phyloP scores from a whole-genome alignment of 2,113 vertebrate genomes.

The Anser cygnoides region DNA sequence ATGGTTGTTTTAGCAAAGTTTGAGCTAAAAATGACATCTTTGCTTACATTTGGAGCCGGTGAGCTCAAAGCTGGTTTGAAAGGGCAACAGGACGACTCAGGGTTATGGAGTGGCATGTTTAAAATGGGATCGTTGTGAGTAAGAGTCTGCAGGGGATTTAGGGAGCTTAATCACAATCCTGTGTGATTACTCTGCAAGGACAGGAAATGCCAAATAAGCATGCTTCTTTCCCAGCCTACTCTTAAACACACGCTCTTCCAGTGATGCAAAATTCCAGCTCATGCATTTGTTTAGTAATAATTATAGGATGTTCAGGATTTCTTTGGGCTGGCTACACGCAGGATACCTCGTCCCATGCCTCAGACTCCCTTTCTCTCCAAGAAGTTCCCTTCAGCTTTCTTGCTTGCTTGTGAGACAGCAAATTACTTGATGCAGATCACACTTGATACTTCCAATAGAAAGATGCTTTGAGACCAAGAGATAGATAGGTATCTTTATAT shows the following conservation, averaged over 20 bases:
- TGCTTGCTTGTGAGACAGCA: background rate
- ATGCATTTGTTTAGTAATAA: rapidly evolving
- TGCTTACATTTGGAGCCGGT: background rate
- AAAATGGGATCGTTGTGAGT: conserved; percentile 48
- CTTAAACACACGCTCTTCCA: background rate
- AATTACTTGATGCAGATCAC: background rate
- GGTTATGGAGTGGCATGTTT: background rate
- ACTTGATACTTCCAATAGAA: background rate
- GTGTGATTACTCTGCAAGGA: conserved; percentile 10
- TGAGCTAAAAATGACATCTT: background rate
- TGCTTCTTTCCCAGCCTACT: background rate
- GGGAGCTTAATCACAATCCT: conserved; percentile 61
- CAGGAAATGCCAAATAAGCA: conserved; percentile 60
- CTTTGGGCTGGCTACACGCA: background rate
- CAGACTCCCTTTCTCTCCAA: background rate
- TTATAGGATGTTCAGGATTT: background rate
- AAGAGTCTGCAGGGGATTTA: conserved; percentile 60
- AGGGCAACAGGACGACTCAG: conserved; percentile 1
- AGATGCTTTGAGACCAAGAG: background rate
- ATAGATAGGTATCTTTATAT: rapidly evolving
- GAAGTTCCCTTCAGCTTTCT: background rate
- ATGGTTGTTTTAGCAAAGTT: background rate
- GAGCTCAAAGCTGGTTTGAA: background rate
- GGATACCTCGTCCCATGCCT: background rate
- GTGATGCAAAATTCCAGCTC: background rate